Evolutionary conservation across 2,888 invertebrate genomes (phyloP).

Genomic region (Agrypnus murinus): DNA sequence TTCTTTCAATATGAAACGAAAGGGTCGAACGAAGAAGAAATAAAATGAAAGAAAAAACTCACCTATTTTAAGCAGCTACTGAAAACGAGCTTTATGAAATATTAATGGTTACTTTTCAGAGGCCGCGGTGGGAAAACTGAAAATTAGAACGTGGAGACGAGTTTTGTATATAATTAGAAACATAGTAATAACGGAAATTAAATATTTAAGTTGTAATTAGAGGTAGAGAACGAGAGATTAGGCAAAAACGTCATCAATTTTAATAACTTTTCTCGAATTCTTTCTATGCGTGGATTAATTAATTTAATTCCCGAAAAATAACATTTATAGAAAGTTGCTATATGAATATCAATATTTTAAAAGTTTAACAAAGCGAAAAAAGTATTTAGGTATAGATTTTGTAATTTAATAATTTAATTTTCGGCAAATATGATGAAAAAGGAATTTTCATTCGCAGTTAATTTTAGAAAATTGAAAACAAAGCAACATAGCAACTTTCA

Average conservation of each 20-base stretch:
- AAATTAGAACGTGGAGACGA: constrained; percentile 15
- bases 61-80: constrained; percentile 23
- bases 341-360: too few species aligned
- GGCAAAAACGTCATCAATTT: too few species aligned
- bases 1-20: constrained; percentile 33
- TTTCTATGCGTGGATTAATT: too few species aligned
- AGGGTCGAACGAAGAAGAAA: constrained; percentile 24
- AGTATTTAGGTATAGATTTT: too few species aligned
- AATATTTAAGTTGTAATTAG: constrained; percentile 4
- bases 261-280: too few species aligned
- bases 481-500: neutral
- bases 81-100: constrained; percentile 33
- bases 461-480: neutral
- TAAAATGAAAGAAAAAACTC: constrained; percentile 20
- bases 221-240: too few species aligned
- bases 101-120: constrained; percentile 33
- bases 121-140: constrained; percentile 1
- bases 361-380: too few species aligned
- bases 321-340: too few species aligned
- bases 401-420: neutral
- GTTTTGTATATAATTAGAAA: constrained; percentile 3
- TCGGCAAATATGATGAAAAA: neutral
- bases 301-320: too few species aligned
- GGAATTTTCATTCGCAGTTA: neutral
- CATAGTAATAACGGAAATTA: constrained; percentile 1